A percentile compares a stretch with the other conserved stretches of the same genome.
phyloP scores from a whole-genome alignment of 2,797 vertebrate genomes.

The Ataeniobius toweri region DNA sequence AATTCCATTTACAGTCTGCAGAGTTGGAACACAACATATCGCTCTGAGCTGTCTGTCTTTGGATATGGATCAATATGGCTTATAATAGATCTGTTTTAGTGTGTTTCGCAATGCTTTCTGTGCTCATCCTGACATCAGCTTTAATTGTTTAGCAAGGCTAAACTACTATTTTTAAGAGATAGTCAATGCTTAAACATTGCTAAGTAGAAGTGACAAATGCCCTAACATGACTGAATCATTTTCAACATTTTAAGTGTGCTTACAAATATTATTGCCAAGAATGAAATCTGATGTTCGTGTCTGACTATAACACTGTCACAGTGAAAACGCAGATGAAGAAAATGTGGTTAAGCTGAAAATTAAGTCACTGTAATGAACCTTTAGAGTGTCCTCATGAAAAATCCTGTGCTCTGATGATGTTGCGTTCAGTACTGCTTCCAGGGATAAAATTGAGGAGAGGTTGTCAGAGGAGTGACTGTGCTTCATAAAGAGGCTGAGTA shows the following conservation, averaged over 20 bases:
- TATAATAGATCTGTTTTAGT: slow-evolving; percentile 71
- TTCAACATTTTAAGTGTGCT: slow-evolving; percentile 31
- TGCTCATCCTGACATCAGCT: slow-evolving; percentile 54
- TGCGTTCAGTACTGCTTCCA: slow-evolving; percentile 33
- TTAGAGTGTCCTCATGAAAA: slow-evolving; percentile 29
- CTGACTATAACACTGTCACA: slow-evolving; percentile 8
- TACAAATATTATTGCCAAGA: slow-evolving; percentile 11
- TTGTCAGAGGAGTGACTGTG: slow-evolving; percentile 17
- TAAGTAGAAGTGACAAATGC: not conserved
- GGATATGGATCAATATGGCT: slow-evolving; percentile 64
- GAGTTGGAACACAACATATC: slow-evolving; percentile 50
- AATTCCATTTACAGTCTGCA: slow-evolving; percentile 63
- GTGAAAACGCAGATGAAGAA: not conserved
- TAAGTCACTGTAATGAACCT: slow-evolving; percentile 24
- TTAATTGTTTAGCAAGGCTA: slow-evolving; percentile 47
- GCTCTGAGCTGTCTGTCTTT: slow-evolving; percentile 60
- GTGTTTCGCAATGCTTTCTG: slow-evolving; percentile 48
- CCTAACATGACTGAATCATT: slow-evolving; percentile 14
- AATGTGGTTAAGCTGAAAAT: slow-evolving; percentile 9
- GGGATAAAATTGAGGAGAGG: slow-evolving; percentile 15
- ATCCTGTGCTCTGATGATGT: slow-evolving; percentile 18
- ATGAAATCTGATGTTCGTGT: not conserved
- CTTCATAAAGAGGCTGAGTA: slow-evolving; percentile 23
- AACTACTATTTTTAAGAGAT: slow-evolving; percentile 40
- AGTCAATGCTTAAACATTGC: slow-evolving; percentile 35